A percentile compares a stretch with the other conserved stretches of the same genome.
These are phyloP conservation scores for Cydia amplana DNA, from an alignment of 1,140 invertebrate species.

Conservation along the genomic window DNA sequence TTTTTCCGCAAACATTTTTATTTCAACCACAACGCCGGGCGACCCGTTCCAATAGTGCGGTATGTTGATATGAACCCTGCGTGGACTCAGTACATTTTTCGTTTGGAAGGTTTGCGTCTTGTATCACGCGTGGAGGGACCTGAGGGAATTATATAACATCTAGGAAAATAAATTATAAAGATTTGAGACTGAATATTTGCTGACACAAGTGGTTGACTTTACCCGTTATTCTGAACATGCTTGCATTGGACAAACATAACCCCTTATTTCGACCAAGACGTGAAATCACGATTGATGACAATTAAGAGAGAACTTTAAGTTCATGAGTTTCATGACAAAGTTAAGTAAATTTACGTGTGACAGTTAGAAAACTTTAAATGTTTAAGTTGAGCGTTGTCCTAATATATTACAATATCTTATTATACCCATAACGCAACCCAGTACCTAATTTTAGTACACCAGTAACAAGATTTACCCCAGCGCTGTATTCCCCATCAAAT, in stretches of 20 bases:
- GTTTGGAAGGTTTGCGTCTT: not conserved
- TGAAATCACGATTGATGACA: no score
- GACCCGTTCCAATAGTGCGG: not conserved
- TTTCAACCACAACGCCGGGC: not conserved
- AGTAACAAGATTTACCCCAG: conserved; percentile 16
- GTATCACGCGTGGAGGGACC: not conserved
- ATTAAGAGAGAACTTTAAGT: no score
- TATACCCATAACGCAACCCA: not conserved
- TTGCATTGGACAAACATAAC: no score
- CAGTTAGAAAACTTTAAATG: no score
- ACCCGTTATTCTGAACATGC: no score
- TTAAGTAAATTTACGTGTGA: no score
- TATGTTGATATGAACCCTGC: not conserved
- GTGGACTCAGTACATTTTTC: not conserved
- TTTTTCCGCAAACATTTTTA: not conserved
- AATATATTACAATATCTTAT: not conserved
- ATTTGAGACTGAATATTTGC: not conserved
- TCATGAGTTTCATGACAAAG: no score
- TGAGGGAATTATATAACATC: not conserved
- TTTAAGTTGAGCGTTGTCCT: no score
- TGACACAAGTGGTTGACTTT: not conserved
- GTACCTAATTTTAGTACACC: not conserved
- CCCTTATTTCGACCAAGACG: no score
- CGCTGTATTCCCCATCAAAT: conserved; percentile 16
- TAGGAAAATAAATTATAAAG: not conserved